Evolutionary conservation across 2,888 invertebrate genomes (phyloP).

Genomic region (Mylabris sibirica): DNA sequence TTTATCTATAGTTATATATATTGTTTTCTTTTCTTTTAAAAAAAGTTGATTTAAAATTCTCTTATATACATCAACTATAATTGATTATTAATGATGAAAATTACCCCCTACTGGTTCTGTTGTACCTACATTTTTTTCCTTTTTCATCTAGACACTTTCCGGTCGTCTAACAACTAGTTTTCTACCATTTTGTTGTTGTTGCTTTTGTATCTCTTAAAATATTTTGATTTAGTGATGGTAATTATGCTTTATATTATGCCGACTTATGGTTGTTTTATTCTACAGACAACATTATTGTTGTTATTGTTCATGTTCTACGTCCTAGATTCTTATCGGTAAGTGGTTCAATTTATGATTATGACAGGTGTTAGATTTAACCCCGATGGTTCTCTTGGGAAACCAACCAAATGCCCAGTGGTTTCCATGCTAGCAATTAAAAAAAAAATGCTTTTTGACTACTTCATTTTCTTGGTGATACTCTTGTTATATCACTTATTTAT

Average conservation of each 20-base stretch:
- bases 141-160: not conserved
- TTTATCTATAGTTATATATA: not conserved
- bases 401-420: too few species aligned
- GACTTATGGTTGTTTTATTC: not conserved
- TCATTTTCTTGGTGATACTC: too few species aligned
- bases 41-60: not conserved
- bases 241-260: constrained; percentile 5
- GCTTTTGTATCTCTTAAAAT: not conserved
- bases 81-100: constrained; percentile 9
- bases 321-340: constrained; percentile 21
- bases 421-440: too few species aligned
- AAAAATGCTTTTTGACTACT: too few species aligned
- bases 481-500: too few species aligned
- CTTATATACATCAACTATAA: not conserved
- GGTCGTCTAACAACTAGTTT: not conserved
- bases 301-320: constrained; percentile 1
- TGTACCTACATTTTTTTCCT: not conserved
- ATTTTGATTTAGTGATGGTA: constrained; percentile 1
- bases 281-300: not conserved
- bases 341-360: constrained; percentile 20
- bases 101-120: constrained; percentile 1
- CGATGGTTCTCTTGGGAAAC: too few species aligned
- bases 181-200: not conserved
- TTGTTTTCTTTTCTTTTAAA: not conserved
- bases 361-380: constrained; percentile 21